phyloP scores from a whole-genome alignment of 2,797 vertebrate genomes.

The Schizopygopsis malacanthus region DNA sequence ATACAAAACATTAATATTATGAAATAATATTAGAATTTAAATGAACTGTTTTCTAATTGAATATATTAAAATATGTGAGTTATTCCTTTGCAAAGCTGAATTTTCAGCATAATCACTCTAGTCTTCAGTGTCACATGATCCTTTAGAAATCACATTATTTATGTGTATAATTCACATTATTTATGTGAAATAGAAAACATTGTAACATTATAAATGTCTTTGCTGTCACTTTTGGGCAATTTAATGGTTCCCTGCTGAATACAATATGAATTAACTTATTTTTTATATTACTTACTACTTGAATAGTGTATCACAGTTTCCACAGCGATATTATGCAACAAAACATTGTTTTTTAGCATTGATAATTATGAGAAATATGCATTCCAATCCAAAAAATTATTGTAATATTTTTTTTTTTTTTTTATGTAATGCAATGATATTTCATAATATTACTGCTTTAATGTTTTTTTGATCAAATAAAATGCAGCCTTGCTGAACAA shows the following conservation, averaged over 20 bases:
- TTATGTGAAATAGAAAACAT: too few species aligned
- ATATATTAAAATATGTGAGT: too few species aligned
- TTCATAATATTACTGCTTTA: neutral
- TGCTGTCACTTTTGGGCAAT: neutral
- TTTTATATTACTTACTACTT: neutral
- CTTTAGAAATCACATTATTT: too few species aligned
- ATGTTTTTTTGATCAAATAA: neutral
- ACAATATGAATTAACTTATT: accelerated
- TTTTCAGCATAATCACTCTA: neutral
- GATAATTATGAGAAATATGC: too few species aligned
- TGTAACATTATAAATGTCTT: too few species aligned
- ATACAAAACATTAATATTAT: neutral
- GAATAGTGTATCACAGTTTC: neutral
- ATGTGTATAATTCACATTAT: too few species aligned
- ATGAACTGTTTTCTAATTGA: neutral
- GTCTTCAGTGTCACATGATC: neutral
- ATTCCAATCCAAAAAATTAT: neutral
- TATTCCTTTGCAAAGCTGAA: neutral
- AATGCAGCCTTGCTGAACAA: neutral
- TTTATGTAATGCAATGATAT: neutral
- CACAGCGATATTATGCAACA: too few species aligned
- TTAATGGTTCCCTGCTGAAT: neutral
- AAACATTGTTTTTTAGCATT: too few species aligned
- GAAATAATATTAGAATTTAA: too few species aligned
- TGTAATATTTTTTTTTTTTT: too few species aligned